Evolutionary conservation across 2,888 invertebrate genomes (phyloP), one percentile per base, ranked within the genome.

Genomic region (Drosophila mimetica): DNA sequence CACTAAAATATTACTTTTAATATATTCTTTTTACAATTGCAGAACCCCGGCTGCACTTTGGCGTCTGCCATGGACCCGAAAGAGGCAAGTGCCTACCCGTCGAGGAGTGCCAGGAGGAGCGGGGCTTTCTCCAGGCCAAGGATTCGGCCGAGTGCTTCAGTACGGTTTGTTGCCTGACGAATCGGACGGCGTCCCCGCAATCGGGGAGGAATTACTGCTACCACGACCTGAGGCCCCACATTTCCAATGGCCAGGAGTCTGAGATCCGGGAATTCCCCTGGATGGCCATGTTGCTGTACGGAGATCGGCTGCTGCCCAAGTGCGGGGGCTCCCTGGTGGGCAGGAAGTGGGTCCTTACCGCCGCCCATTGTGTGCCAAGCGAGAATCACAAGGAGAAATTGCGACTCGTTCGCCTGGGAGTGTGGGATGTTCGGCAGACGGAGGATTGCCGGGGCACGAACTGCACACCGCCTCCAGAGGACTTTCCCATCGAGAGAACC

Each of bases 291-390:
- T 25, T 81, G 32, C 48, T 59, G 9, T 64, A 66, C 28, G 79
- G 82, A 64, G 52, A 66, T n/a, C 41, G 48, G 2, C 70, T 53
- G 28, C 46, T 9, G 1, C 52, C 61, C 22, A 1, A 55, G n/a
- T 84, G 80, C 39, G 81, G 78, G 1, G 81, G 84, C 1, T 58
- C 74, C 2, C 73, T 84, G 2, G 74, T 84, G 13, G 57, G 47
- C 11, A 54, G 61, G 4, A 79, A 71, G 11, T 85, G 76, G 76
- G 59, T 81, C 5, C 79, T 96, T 54, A 96, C 96, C 0, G 96
- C 96, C 0, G 95, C 94, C 0, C 96, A 96, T 85, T 96, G 96
- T 80, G 91, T 96, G 22, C 89, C 95, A n/a, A 94, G 94, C 0
- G 74, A 76, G 8, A 92, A 90, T 11, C 32, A 37, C 8, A 4